A percentile compares a stretch with the other conserved stretches of the same genome.
Conservation (phyloP, 2,797 vertebrate species). For the Bufotes viridis region DNA sequence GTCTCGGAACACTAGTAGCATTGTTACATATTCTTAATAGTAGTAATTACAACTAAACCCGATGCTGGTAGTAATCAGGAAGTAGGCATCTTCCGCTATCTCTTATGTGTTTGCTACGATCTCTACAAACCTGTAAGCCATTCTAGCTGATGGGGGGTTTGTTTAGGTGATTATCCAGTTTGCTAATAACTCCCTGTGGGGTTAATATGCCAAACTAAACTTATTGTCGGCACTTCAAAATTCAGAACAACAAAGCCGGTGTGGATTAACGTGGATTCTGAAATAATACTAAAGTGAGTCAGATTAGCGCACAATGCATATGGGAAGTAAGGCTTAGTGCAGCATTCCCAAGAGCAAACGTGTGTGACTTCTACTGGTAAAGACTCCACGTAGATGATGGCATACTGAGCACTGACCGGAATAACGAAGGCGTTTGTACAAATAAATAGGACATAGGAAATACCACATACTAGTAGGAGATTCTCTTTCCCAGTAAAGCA, state of each 20-base stretch:
- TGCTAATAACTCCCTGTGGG: background rate
- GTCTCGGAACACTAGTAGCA: too few species aligned
- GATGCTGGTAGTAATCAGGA: background rate
- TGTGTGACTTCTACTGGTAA: background rate
- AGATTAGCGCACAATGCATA: conserved; percentile 36
- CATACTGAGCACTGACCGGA: background rate
- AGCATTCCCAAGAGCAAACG: background rate
- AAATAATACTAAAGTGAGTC: conserved; percentile 13
- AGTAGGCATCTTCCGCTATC: background rate
- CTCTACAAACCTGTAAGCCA: background rate
- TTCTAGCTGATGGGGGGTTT: background rate
- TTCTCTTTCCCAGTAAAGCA: too few species aligned
- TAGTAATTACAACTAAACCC: background rate
- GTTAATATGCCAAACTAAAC: background rate
- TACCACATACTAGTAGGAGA: too few species aligned
- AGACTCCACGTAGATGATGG: background rate
- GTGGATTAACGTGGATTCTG: conserved; percentile 7
- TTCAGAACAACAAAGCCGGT: conserved; percentile 7
- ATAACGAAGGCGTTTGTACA: background rate
- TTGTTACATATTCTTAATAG: background rate
- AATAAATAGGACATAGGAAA: too few species aligned
- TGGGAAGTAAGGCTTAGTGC: conserved; percentile 1
- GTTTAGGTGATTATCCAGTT: background rate
- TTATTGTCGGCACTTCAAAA: background rate
- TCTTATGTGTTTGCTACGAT: background rate